Evolutionary conservation across 92 coral and sea anemone genomes (phyloP).

Genomic region (Palythoa grandis): DNA sequence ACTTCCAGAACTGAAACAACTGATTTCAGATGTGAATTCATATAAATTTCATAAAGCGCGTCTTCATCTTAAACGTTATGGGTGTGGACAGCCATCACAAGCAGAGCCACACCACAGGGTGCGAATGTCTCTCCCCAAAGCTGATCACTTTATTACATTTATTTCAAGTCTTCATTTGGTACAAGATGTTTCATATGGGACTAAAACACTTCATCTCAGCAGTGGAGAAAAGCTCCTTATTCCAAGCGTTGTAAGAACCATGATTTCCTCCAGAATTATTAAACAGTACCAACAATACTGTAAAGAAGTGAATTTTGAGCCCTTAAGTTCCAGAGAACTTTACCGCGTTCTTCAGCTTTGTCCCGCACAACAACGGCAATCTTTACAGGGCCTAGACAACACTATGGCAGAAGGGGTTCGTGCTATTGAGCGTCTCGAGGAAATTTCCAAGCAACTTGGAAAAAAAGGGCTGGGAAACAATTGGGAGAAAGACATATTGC

Average conservation of each 20-base stretch:
- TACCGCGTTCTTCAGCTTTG: slow-evolving; percentile 51
- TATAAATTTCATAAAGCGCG: too few relatives aligned
- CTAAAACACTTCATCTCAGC: slow-evolving; percentile 48
- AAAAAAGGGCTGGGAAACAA: too few relatives aligned
- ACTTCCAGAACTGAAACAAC: too few relatives aligned
- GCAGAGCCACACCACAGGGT: neutral
- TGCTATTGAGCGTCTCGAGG: too few relatives aligned
- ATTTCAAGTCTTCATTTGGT: slow-evolving; percentile 56
- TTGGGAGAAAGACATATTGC: too few relatives aligned
- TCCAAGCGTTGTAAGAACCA: slow-evolving; percentile 58
- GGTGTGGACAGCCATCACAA: neutral
- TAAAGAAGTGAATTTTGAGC: slow-evolving; percentile 50
- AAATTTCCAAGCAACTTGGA: too few relatives aligned
- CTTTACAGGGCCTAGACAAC: slow-evolving; percentile 64
- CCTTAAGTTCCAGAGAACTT: slow-evolving; percentile 58
- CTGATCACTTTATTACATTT: slow-evolving; percentile 58
- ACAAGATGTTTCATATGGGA: slow-evolving; percentile 64
- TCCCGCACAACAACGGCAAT: slow-evolving; percentile 61
- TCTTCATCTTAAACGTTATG: too few relatives aligned
- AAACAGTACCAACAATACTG: slow-evolving; percentile 50
- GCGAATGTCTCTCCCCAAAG: slow-evolving; percentile 47
- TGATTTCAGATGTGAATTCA: too few relatives aligned
- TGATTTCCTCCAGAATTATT: slow-evolving; percentile 55
- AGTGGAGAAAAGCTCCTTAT: slow-evolving; percentile 55
- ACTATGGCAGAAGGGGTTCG: slow-evolving; percentile 6